Conservation (phyloP, 2,888 invertebrate genomes). For the Strigamia transsilvanica region DNA sequence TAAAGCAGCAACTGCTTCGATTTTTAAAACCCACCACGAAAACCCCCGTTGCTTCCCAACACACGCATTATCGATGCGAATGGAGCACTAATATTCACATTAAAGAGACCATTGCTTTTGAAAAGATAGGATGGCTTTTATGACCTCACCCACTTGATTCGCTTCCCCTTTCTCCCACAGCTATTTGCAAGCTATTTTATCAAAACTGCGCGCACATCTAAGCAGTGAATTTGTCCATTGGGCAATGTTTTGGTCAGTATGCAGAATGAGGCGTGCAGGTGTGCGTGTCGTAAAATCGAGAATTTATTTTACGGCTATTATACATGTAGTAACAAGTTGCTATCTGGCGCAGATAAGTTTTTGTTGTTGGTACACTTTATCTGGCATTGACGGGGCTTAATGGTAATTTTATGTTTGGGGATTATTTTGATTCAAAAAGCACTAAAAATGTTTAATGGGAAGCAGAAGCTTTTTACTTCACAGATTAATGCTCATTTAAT, state of each 20-base stretch:
- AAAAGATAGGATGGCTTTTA: constrained; percentile 2
- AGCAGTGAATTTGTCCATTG: background rate
- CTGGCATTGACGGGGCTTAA: too few relatives aligned
- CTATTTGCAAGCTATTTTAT: constrained; percentile 5
- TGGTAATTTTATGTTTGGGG: too few relatives aligned
- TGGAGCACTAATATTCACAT: constrained; percentile 14
- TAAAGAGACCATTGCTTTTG: background rate
- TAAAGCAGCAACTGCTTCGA: constrained; percentile 26
- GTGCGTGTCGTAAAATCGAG: background rate
- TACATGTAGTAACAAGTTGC: too few relatives aligned
- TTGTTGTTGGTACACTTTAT: too few relatives aligned
- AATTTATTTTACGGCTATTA: background rate
- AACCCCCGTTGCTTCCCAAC: background rate
- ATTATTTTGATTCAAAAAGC: too few relatives aligned
- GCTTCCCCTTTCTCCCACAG: background rate
- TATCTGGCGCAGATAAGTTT: too few relatives aligned
- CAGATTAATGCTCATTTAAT: too few relatives aligned
- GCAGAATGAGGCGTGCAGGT: background rate
- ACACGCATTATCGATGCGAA: background rate
- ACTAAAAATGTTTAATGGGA: too few relatives aligned
- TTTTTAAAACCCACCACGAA: background rate
- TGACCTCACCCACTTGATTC: constrained; percentile 5
- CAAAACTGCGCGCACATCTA: background rate
- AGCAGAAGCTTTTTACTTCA: too few relatives aligned
- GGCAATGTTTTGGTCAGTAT: constrained; percentile 15